Evolutionary conservation across 2,113 vertebrate genomes (phyloP).

Genomic region (Eptesicus fuscus): DNA sequence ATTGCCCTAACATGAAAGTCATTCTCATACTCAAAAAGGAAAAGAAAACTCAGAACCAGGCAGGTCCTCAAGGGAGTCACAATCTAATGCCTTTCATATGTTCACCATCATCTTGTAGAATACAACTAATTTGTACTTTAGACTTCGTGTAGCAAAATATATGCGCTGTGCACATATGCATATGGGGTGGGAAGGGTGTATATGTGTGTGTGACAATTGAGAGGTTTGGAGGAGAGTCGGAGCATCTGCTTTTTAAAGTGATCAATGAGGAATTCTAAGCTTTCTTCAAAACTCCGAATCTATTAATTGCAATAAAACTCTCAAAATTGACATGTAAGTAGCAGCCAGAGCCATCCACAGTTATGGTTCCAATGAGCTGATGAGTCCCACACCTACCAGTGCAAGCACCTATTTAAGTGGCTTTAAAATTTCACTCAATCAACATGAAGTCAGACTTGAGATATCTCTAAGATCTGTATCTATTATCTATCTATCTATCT

Average conservation of each 20-base stretch:
- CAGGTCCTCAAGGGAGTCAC: constrained; percentile 28
- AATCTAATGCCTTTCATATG: neutral
- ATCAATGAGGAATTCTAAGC: neutral
- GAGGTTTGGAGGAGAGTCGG: neutral
- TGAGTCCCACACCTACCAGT: neutral
- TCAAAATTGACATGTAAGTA: neutral
- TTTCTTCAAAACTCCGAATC: neutral
- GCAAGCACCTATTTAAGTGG: neutral
- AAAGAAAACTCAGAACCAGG: constrained; percentile 71
- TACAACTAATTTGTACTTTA: neutral
- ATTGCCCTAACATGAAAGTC: constrained; percentile 26
- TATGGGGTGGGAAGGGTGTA: too few relatives aligned
- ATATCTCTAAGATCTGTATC: neutral
- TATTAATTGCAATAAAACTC: neutral
- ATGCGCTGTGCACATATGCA: neutral
- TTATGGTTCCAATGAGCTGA: neutral
- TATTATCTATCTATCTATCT: too few relatives aligned
- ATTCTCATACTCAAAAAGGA: constrained; percentile 69
- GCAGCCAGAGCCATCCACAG: neutral
- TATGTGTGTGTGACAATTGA: neutral
- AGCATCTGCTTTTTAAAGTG: neutral
- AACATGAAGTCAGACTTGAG: neutral
- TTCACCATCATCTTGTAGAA: neutral
- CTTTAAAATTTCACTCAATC: constrained; percentile 11
- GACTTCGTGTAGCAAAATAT: neutral